A percentile compares a stretch with the other conserved stretches of the same genome.
Conservation (phyloP, 2,888 invertebrate species). For the Euplagia quadripunctaria region DNA sequence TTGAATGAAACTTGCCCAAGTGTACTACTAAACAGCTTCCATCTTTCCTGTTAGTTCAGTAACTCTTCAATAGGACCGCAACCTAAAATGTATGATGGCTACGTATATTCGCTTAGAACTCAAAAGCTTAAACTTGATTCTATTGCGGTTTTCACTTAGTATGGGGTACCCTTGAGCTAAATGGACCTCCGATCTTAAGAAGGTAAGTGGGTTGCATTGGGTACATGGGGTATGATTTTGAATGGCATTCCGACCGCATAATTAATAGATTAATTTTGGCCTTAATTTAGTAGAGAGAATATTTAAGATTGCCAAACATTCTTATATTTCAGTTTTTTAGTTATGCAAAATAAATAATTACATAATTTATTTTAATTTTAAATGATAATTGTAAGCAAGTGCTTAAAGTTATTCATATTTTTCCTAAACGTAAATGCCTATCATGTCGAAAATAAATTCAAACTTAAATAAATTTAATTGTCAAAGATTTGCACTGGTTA, state of each 20-base stretch:
- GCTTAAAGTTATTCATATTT: too few species aligned
- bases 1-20: neutral
- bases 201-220: conserved; percentile 15
- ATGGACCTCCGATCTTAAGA: conserved; percentile 19
- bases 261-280: conserved; percentile 5
- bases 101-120: conserved; percentile 11
- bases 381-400: too few species aligned
- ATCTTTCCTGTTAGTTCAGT: neutral
- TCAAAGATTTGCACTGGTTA: too few species aligned
- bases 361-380: too few species aligned
- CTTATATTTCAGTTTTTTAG: too few species aligned
- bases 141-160: conserved; percentile 21
- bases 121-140: conserved; percentile 25
- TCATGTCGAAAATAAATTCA: too few species aligned
- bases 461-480: too few species aligned
- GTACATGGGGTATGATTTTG: conserved; percentile 5
- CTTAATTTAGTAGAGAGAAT: neutral
- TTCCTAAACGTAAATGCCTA: too few species aligned
- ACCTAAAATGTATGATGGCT: neutral
- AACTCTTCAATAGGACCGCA: neutral
- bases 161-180: conserved; percentile 18
- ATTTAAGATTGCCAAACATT: neutral
- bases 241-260: conserved; percentile 1
- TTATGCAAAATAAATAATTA: neutral
- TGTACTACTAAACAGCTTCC: neutral